Evolutionary conservation across 2,113 vertebrate genomes (phyloP), one percentile per base, ranked within the genome.

Genomic region (Etia nguti): DNA sequence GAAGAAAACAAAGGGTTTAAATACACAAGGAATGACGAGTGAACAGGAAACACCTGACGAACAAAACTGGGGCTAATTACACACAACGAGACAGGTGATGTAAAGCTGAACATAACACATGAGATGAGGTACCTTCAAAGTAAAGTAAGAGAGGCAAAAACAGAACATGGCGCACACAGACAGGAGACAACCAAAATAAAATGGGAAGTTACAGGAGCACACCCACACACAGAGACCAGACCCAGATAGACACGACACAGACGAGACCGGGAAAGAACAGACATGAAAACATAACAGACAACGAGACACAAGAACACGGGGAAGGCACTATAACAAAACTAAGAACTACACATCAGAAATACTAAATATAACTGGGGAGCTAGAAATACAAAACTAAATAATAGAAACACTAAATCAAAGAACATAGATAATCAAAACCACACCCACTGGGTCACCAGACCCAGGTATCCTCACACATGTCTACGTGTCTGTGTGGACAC

Each of bases 131-230:
- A 65, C 34, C 34, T 65, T 65, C 10, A 38, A 65, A 65, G 10
- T 13, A 38, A 65, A 65, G 10, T 13, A 68, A 68, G 20, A 68
- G 3, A 68, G 34, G 20, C 6, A 65, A 68, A 68, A 68, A 20
- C 62, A 22, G 34, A 38, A 68, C 62, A 68, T 38, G 20, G 34
- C 4, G 1, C 60, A 22, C 60, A 38, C 60, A 38, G 0, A 38
- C 11, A 22, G 34, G 62, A 68, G 20, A 38, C 62, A 22, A 38
- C 4, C 62, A 68, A 68, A 38, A 22, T 68, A 38, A 68, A 68
- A 68, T 0, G 2, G 34, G 60, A 65, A 65, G 34, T 22, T 38
- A 65, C 0, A 36, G 34, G 10, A 13, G 38, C 60, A 38, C 57
- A 59, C 56, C 2, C 56, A 59, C 60, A 65, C 60, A 38, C 60